These are phyloP conservation scores for Eremophila alpestris DNA, from an alignment of 2,797 vertebrate species.

Conservation along the genomic window DNA sequence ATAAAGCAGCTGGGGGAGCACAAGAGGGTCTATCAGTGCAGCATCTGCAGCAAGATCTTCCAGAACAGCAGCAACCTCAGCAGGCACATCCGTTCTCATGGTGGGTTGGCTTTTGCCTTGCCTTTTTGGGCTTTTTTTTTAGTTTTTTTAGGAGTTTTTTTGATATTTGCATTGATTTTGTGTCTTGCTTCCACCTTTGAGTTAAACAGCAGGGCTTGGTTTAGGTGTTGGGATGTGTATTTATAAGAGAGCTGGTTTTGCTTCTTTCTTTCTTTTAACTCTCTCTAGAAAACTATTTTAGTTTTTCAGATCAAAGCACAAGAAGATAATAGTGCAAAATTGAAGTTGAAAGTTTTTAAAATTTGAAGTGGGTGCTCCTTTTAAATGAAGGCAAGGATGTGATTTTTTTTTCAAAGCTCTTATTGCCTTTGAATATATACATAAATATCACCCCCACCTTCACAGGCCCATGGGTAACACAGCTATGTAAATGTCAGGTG, in stretches of 20 bases:
- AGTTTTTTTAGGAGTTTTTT: too few species aligned
- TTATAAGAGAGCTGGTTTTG: not conserved
- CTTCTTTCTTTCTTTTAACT: not conserved
- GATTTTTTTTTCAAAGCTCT: not conserved
- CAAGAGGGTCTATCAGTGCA: slow-evolving; percentile 92
- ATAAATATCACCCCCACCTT: not conserved
- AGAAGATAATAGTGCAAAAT: not conserved
- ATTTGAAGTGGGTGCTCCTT: not conserved
- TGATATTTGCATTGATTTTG: not conserved
- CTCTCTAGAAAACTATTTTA: not conserved
- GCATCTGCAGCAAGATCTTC: slow-evolving; percentile 93
- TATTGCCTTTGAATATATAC: not conserved
- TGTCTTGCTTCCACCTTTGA: not conserved
- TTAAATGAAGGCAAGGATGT: not conserved
- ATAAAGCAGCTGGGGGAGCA: slow-evolving; percentile 86
- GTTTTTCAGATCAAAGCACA: not conserved
- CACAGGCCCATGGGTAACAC: not conserved
- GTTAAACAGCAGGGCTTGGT: not conserved
- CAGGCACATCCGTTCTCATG: slow-evolving; percentile 94
- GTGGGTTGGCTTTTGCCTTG: slow-evolving; percentile 71
- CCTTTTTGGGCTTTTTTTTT: not conserved
- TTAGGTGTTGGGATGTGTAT: not conserved
- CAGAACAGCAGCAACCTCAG: slow-evolving; percentile 99
- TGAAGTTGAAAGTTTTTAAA: not conserved
- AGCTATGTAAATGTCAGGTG: not conserved